Evolutionary conservation across 2,113 vertebrate genomes (phyloP), one percentile per base, ranked within the genome.

Genomic region (Odocoileus virginianus): DNA sequence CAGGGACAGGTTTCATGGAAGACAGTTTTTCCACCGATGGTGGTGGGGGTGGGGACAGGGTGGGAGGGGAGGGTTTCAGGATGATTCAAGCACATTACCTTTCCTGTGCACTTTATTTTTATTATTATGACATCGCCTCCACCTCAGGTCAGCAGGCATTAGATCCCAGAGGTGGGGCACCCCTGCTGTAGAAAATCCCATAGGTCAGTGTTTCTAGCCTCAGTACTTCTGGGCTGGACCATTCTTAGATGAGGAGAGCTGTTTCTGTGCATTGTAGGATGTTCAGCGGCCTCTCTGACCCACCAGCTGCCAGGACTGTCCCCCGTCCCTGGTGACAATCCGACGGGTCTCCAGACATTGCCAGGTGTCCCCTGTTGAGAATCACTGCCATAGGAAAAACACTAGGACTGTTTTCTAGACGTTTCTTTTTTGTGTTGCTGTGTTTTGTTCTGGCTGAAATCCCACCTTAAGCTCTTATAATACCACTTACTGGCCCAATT

Each of bases 401-500:
- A 82, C 28, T 40, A 52, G 13, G 67, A 47, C 67, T 30, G 43
- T 60, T 91, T 78, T 45, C 28, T 61, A 87, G 61, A 55, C 61
- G n/a, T 74, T 79, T 94, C 27, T 30, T 94, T 40, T 95, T 57
- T 36, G 50, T 52, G 17, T 19, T 33, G 57, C 61, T 92, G n/a
- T 25, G 25, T 57, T 95, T 54, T 76, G n/a, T 61, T 55, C 78
- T 91, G 94, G 95, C 78, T 40, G 71, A 60, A 16, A 40, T 36
- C 82, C 52, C 83, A 89, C 52, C 87, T 84, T 94, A 83, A 87
- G 83, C 79, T 30, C 89, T 96, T 90, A 43, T 74, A 86, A 97
- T 81, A 40, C 95, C 78, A 28, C 94, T 95, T 91, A 54, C 89
- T 74, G 87, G 95, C 79, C 95, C 95, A 95, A 54, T 97, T 93